Conservation (phyloP, 2,113 vertebrate genomes). For the Takifugu flavidus region DNA sequence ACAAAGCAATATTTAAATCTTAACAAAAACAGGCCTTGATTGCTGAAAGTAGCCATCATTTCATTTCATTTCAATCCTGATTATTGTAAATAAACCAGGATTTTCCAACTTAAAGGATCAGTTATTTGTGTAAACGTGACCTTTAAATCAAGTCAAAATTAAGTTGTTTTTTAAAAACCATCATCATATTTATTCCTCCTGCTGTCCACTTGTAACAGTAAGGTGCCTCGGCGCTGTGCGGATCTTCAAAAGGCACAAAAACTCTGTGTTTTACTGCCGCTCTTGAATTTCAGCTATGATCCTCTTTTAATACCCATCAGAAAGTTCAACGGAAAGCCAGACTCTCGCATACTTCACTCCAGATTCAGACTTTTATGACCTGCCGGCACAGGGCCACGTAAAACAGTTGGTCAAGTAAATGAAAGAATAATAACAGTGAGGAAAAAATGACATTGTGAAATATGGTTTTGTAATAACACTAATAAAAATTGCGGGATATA, state of each 20-base stretch:
- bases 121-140: no score
- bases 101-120: no score
- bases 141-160: background rate
- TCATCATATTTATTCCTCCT: constrained; percentile 1
- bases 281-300: constrained; percentile 32
- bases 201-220: background rate
- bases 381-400: constrained; percentile 55
- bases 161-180: background rate
- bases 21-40: no score
- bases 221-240: background rate
- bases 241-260: constrained; percentile 6
- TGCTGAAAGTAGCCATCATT: no score
- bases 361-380: constrained; percentile 61
- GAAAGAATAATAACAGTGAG: constrained; percentile 60
- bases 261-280: background rate
- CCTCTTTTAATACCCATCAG: constrained; percentile 22
- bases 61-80: no score
- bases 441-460: constrained; percentile 60
- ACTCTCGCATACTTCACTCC: constrained; percentile 48
- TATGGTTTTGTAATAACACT: constrained; percentile 60
- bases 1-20: no score
- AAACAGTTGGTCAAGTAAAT: constrained; percentile 59
- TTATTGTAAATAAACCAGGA: no score
- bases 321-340: constrained; percentile 38
- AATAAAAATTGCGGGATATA: constrained; percentile 57